Conservation (phyloP, 2,888 invertebrate species). For the Ethmia dodecea region DNA sequence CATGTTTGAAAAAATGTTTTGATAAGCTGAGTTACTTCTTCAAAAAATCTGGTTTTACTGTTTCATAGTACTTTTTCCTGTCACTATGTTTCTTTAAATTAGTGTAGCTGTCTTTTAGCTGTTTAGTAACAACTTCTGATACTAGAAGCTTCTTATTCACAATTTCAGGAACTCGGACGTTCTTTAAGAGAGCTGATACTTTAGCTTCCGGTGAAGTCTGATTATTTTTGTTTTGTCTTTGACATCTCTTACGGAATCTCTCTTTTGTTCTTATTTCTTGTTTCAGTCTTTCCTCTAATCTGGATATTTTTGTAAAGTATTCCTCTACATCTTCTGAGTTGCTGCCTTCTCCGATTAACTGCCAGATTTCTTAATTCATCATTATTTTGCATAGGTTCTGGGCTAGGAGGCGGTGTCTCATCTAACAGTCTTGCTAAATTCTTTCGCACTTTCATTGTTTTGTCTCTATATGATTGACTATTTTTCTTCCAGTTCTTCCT, state of each 20-base stretch:
- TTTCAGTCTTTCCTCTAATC: constrained; percentile 14
- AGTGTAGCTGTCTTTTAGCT: constrained; percentile 3
- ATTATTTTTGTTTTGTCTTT: constrained; percentile 11
- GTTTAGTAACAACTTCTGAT: no score
- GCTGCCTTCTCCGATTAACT: constrained; percentile 12
- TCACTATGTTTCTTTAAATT: constrained; percentile 2
- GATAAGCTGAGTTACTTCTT: no score
- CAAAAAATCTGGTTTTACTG: constrained; percentile 5
- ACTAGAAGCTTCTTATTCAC: no score
- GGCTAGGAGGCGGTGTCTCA: constrained; percentile 16
- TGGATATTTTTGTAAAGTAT: constrained; percentile 16
- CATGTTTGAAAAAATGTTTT: no score
- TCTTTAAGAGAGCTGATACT: constrained; percentile 15
- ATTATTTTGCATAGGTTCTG: constrained; percentile 12
- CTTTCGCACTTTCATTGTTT: constrained; percentile 10
- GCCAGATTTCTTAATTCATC: constrained; percentile 8
- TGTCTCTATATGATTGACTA: constrained; percentile 9
- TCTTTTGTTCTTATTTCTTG: constrained; percentile 16
- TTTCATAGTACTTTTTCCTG: background rate
- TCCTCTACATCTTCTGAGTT: constrained; percentile 16
- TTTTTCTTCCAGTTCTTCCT: constrained; percentile 8
- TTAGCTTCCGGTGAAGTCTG: constrained; percentile 9
- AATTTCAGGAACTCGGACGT: constrained; percentile 4
- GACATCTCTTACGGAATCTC: constrained; percentile 15
- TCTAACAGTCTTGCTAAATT: constrained; percentile 17